Base-by-base conservation (phyloP, 2,113 vertebrate species). In the Pterocles gutturalis region DNA sequence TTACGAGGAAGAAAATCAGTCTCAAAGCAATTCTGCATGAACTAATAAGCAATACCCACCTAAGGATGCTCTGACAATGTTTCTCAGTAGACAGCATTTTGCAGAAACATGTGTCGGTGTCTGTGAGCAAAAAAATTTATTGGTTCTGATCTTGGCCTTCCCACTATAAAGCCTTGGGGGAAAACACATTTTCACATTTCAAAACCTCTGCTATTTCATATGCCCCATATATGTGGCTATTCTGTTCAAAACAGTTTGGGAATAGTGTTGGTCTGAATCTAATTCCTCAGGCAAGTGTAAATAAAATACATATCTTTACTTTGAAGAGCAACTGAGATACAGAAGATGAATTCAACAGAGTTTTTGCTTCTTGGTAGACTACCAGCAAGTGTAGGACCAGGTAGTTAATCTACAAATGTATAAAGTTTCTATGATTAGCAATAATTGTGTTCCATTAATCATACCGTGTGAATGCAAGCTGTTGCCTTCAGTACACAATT, bases 111-210 rank as follows among this genome's bases (percentile, higher is more conserved):
- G 51, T 78, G 51, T 61, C 49, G 84, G 48, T 90, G 83, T 19
- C 88, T 89, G 71, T 78, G 73, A 91, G 92, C 55, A 87, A 79
- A 87, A 53, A 70, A 71, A 64, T 7, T 78, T 85, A 60, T 82
- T 91, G 17, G 89, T 92, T 87, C 73, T 87, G 66, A 91, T 95
- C 80, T 89, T 87, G 91, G 83, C 28, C 36, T 90, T 89, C 60
- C 86, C 38, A 76, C 92, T 87, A 67, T 80, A 58, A 65, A 87
- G 89, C 77, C 89, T 65, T 79, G 57, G 31, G 66, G 45, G 19
- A 84, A 91, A 36, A 2, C 34, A 26, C 69, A 41, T 87, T 91
- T 95, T 92, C 87, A 87, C 48, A 45, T 86, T 82, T 97, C 67
- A 71, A 60, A 95, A 93, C 67, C 28, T 85, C 71, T 96, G 7